Conservation (phyloP, 2,888 invertebrate genomes). For the Sinopyrophorus schimmeli region DNA sequence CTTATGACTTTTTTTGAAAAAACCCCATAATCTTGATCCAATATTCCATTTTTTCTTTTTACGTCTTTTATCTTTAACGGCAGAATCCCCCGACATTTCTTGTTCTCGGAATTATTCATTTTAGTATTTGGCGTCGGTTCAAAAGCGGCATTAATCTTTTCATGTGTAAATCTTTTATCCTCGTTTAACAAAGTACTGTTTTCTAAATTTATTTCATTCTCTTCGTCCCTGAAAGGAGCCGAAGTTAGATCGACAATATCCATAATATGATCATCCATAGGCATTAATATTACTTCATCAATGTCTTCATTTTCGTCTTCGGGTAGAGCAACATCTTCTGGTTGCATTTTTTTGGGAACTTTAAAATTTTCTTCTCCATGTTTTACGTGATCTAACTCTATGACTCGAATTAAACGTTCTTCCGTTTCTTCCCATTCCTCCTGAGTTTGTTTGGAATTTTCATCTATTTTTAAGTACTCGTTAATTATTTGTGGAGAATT, state of each 20-base stretch:
- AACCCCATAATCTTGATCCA: slow-evolving; percentile 55
- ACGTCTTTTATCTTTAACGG: slow-evolving; percentile 59
- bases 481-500: slow-evolving; percentile 50
- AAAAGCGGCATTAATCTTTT: slow-evolving; percentile 55
- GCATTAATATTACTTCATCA: slow-evolving; percentile 15
- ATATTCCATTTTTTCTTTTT: slow-evolving; percentile 56
- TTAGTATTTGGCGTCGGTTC: slow-evolving; percentile 38
- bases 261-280: slow-evolving; percentile 19
- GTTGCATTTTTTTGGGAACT: slow-evolving; percentile 12
- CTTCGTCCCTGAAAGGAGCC: slow-evolving; percentile 19
- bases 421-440: slow-evolving; percentile 44
- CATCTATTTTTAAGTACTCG: slow-evolving; percentile 39
- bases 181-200: slow-evolving; percentile 18
- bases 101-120: no score
- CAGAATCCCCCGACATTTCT: slow-evolving; percentile 54
- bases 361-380: slow-evolving; percentile 24
- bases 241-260: slow-evolving; percentile 26
- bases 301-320: slow-evolving; percentile 18
- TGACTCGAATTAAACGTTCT: slow-evolving; percentile 42
- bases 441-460: slow-evolving; percentile 36
- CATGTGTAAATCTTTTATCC: slow-evolving; percentile 23
- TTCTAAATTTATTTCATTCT: slow-evolving; percentile 4
- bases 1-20: slow-evolving; percentile 53
- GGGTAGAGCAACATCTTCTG: slow-evolving; percentile 17
- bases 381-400: slow-evolving; percentile 37